Conservation (phyloP, 2,113 vertebrate species). For the Trematocara variabile region DNA sequence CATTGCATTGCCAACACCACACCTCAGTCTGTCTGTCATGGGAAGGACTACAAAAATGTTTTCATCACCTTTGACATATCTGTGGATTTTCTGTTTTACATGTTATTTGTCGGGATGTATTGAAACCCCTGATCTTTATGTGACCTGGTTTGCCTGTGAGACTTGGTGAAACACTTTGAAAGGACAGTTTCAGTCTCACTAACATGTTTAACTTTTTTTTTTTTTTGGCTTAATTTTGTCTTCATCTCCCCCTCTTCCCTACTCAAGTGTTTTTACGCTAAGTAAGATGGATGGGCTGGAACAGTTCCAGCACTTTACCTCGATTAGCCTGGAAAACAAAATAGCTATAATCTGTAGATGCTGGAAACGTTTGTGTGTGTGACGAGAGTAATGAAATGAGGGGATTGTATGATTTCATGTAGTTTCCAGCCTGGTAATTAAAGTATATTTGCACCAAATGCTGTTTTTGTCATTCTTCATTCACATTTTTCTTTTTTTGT, state of each 20-base stretch:
- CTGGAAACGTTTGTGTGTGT: not conserved
- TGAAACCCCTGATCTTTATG: not conserved
- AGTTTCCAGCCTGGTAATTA: slow-evolving; percentile 36
- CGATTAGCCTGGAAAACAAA: not conserved
- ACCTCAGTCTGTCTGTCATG: not conserved
- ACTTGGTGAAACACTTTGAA: not conserved
- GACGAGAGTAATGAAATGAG: not conserved
- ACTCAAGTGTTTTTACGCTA: not conserved
- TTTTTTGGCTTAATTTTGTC: not conserved
- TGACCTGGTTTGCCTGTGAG: slow-evolving; percentile 6
- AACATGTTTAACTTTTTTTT: not conserved
- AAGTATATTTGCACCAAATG: slow-evolving; percentile 46
- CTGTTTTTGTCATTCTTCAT: not conserved
- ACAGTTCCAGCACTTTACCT: not conserved
- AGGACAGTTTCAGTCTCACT: not conserved
- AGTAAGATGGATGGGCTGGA: not conserved
- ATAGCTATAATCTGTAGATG: not conserved
- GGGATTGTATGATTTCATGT: slow-evolving; percentile 15
- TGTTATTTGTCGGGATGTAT: not conserved
- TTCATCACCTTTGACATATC: not conserved
- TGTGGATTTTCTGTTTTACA: not conserved
- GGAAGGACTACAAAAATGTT: not conserved
- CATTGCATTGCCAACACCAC: not conserved
- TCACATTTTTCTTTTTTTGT: not conserved
- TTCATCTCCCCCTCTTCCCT: not conserved